Evolutionary conservation across 2,797 vertebrate species (phyloP).

Genomic region (Chelon labrosus): DNA sequence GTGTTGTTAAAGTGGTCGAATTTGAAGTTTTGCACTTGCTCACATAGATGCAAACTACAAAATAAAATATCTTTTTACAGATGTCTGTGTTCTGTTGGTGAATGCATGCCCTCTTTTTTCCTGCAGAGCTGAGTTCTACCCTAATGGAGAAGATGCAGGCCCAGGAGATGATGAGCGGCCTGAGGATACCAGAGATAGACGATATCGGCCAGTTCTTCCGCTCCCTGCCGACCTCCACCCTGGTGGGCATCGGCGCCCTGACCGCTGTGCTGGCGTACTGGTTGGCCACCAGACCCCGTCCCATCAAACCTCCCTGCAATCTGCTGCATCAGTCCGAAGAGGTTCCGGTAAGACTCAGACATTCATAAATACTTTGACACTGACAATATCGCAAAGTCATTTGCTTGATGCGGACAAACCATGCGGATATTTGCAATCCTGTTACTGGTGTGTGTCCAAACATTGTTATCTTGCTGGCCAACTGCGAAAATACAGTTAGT

Average conservation of each 20-base stretch:
- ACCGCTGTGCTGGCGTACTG: slow-evolving; percentile 93
- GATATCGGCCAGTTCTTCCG: slow-evolving; percentile 92
- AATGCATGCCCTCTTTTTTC: neutral
- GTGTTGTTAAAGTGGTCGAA: neutral
- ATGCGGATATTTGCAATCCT: too few species aligned
- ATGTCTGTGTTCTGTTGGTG: neutral
- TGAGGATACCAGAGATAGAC: slow-evolving; percentile 91
- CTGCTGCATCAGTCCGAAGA: slow-evolving; percentile 93
- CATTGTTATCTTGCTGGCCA: too few species aligned
- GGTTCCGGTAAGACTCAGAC: slow-evolving; percentile 76
- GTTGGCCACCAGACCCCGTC: slow-evolving; percentile 92
- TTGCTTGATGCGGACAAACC: neutral
- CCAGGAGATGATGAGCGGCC: slow-evolving; percentile 91
- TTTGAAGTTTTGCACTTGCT: neutral
- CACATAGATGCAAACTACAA: too few species aligned
- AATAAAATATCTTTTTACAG: too few species aligned
- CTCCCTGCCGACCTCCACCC: slow-evolving; percentile 90
- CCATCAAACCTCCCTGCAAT: slow-evolving; percentile 92
- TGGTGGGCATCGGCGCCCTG: slow-evolving; percentile 93
- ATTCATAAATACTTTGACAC: too few species aligned
- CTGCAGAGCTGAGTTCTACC: slow-evolving; percentile 90
- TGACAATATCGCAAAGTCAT: neutral
- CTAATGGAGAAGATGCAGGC: slow-evolving; percentile 97
- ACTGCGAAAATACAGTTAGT: too few species aligned
- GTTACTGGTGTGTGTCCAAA: too few species aligned